Percentiles rank a stretch among this genome's conserved stretches.
These are phyloP conservation scores for Okapia johnstoni DNA, from an alignment of 2,113 vertebrate species.

Conservation along the genomic window DNA sequence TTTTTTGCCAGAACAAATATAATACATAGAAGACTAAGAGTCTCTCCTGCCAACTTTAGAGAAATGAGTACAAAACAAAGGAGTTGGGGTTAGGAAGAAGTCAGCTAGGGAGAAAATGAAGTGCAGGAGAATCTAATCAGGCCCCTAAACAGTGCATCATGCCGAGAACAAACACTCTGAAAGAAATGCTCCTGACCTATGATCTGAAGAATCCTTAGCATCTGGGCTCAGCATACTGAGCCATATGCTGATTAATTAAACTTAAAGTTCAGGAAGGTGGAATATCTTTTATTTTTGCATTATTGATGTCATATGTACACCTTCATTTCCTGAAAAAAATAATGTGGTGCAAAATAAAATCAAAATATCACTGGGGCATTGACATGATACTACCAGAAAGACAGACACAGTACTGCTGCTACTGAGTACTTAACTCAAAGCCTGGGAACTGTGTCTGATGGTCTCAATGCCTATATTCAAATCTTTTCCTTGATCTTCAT, in stretches of 20 bases:
- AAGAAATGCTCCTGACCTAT: neutral
- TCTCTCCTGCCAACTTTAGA: neutral
- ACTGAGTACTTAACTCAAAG: neutral
- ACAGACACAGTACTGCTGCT: too few relatives aligned
- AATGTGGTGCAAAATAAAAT: neutral
- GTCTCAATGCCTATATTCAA: neutral
- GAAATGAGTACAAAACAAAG: neutral
- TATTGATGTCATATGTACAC: neutral
- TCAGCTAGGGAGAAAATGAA: neutral
- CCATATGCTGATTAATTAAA: neutral
- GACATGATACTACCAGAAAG: neutral
- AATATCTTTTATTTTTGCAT: neutral
- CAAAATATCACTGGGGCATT: neutral
- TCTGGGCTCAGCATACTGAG: neutral
- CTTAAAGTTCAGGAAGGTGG: neutral
- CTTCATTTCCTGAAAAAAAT: neutral
- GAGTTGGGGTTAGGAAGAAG: neutral
- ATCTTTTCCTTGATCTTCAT: neutral
- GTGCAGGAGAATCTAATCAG: neutral
- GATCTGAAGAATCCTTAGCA: neutral
- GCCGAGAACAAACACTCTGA: neutral
- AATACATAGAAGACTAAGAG: neutral
- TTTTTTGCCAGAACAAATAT: neutral
- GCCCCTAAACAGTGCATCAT: neutral
- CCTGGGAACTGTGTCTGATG: neutral